Conservation (phyloP, 1,140 invertebrate species). For the Eriosoma lanigerum region DNA sequence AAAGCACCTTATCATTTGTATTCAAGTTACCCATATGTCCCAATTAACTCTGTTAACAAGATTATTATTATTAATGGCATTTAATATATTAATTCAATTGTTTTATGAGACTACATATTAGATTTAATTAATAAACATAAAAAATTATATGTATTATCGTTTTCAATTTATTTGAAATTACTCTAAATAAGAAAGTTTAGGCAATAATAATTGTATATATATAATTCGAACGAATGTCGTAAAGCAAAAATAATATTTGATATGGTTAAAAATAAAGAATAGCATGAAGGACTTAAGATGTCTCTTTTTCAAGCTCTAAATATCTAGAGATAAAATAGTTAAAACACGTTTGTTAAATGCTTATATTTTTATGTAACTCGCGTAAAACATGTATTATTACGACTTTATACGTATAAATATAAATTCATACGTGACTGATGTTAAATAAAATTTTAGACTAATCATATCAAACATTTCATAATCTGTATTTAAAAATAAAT, state of each 20-base stretch:
- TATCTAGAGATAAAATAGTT: background rate
- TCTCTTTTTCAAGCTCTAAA: background rate
- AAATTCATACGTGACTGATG: conserved; percentile 4
- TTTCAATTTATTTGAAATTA: too few species aligned
- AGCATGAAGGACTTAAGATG: background rate
- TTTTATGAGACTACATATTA: too few species aligned
- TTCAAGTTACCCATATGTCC: too few species aligned
- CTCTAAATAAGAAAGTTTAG: too few species aligned
- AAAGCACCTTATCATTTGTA: too few species aligned
- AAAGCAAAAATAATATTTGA: background rate
- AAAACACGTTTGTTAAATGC: conserved; percentile 5
- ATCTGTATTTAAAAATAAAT: background rate
- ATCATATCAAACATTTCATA: background rate
- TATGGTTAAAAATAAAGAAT: conserved; percentile 2
- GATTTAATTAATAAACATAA: too few species aligned
- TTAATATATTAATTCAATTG: too few species aligned
- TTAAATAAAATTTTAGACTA: background rate
- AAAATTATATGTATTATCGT: too few species aligned
- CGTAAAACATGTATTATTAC: background rate
- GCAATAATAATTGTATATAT: too few species aligned
- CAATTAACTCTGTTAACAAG: too few species aligned
- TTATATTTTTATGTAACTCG: background rate
- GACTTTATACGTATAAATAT: background rate
- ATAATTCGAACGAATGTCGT: background rate
- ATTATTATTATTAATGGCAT: too few species aligned